Conservation (phyloP, 35 echinoderm and acorn worm species). For the Chiridota heheva region DNA sequence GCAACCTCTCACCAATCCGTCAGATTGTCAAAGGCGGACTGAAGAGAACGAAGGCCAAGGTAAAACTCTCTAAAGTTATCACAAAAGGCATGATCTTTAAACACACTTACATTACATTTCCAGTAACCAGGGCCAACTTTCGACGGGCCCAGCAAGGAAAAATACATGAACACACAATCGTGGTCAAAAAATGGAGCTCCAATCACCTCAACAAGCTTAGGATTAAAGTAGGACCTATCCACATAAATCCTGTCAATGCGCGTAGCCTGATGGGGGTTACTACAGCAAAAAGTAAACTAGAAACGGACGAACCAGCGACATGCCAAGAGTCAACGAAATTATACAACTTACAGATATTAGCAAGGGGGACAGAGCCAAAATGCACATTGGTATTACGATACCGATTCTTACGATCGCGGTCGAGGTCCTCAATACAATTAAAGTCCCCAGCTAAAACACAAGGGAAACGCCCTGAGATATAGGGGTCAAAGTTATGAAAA, state of each 20-base stretch:
- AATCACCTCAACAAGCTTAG: neutral
- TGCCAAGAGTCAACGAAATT: slow-evolving; percentile 4
- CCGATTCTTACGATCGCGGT: neutral
- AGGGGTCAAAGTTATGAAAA: neutral
- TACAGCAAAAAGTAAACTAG: neutral
- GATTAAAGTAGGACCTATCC: neutral
- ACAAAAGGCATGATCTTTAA: slow-evolving; percentile 12
- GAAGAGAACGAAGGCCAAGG: neutral
- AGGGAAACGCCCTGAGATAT: neutral
- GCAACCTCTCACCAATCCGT: slow-evolving; percentile 31
- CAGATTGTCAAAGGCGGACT: neutral
- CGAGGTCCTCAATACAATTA: slow-evolving; percentile 13
- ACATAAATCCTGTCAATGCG: slow-evolving; percentile 39
- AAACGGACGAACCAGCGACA: neutral
- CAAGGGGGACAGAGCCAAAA: neutral
- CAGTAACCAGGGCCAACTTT: neutral
- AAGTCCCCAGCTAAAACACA: slow-evolving; percentile 33
- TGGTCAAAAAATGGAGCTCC: slow-evolving; percentile 25
- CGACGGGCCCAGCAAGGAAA: neutral
- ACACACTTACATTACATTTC: slow-evolving; percentile 36
- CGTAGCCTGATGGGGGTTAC: neutral
- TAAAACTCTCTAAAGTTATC: neutral
- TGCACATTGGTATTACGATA: neutral
- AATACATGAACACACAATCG: neutral
- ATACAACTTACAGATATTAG: neutral